Conservation (phyloP, 1,140 invertebrate genomes). For the Papilio helenus region DNA sequence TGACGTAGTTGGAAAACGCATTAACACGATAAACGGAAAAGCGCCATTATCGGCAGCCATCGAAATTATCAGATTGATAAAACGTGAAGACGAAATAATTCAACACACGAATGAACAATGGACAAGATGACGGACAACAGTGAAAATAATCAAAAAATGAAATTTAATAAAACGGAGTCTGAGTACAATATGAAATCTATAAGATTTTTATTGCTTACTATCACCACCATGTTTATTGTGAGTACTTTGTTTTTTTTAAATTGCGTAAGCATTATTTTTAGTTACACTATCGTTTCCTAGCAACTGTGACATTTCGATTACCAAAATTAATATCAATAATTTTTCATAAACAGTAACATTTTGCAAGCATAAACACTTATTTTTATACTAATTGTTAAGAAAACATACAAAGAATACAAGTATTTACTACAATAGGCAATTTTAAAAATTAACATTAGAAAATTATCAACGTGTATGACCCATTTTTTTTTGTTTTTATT, state of each 20-base stretch:
- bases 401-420: too few species aligned
- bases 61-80: constrained; percentile 37
- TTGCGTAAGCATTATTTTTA: constrained; percentile 14
- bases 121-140: constrained; percentile 49
- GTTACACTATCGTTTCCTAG: constrained; percentile 61
- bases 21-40: constrained; percentile 1
- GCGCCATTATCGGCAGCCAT: constrained; percentile 16
- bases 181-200: constrained; percentile 80
- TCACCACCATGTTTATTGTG: constrained; percentile 78
- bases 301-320: constrained; percentile 9
- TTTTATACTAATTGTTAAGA: too few species aligned
- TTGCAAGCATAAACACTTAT: too few species aligned
- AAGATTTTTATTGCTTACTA: constrained; percentile 74
- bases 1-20: constrained; percentile 18
- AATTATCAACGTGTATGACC: too few species aligned
- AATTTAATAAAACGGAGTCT: constrained; percentile 69
- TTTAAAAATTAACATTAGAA: too few species aligned
- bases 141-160: constrained; percentile 55
- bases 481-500: too few species aligned
- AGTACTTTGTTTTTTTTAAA: constrained; percentile 54
- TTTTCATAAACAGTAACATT: too few species aligned
- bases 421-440: too few species aligned
- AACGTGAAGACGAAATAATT: constrained; percentile 30
- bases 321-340: too few species aligned
- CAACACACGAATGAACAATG: constrained; percentile 32